Conservation (phyloP, 2,797 vertebrate genomes). For the Microctenopoma stevenorrisi region DNA sequence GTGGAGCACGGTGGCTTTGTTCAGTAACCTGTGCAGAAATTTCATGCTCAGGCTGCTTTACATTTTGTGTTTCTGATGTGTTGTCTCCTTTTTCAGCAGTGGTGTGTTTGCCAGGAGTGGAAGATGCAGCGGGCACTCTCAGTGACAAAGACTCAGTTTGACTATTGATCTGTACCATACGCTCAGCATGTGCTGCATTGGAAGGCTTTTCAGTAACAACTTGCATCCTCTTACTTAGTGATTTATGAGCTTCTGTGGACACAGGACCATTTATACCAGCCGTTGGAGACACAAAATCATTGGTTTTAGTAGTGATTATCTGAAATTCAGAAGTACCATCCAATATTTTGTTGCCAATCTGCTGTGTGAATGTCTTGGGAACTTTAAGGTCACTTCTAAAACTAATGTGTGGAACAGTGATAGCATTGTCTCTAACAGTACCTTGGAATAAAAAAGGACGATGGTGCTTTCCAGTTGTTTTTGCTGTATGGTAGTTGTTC, state of each 20-base stretch:
- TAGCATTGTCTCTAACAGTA: background rate
- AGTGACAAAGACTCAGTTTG: conserved; percentile 35
- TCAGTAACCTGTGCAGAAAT: conserved; percentile 31
- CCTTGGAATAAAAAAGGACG: background rate
- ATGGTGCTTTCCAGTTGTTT: conserved; percentile 23
- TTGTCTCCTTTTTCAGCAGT: conserved; percentile 36
- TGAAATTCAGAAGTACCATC: conserved; percentile 25
- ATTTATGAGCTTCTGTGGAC: conserved; percentile 35
- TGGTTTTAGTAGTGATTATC: conserved; percentile 18
- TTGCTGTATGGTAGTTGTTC: conserved; percentile 22
- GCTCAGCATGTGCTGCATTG: conserved; percentile 21
- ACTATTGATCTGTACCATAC: conserved; percentile 14
- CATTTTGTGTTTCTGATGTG: conserved; percentile 29
- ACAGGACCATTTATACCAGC: background rate
- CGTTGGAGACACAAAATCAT: conserved; percentile 27
- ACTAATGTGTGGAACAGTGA: conserved; percentile 12
- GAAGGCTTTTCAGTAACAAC: conserved; percentile 36
- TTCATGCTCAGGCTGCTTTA: conserved; percentile 21
- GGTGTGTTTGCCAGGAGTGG: conserved; percentile 12
- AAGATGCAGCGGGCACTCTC: conserved; percentile 27
- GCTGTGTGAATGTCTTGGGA: conserved; percentile 15
- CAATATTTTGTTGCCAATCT: conserved; percentile 11
- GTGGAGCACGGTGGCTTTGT: conserved; percentile 32
- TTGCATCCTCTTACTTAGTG: conserved; percentile 6
- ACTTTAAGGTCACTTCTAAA: conserved; percentile 19